A percentile compares a stretch with the other conserved stretches of the same genome.
Evolutionary conservation across 2,888 invertebrate genomes (phyloP).

Genomic region (Diaprepes abbreviatus): DNA sequence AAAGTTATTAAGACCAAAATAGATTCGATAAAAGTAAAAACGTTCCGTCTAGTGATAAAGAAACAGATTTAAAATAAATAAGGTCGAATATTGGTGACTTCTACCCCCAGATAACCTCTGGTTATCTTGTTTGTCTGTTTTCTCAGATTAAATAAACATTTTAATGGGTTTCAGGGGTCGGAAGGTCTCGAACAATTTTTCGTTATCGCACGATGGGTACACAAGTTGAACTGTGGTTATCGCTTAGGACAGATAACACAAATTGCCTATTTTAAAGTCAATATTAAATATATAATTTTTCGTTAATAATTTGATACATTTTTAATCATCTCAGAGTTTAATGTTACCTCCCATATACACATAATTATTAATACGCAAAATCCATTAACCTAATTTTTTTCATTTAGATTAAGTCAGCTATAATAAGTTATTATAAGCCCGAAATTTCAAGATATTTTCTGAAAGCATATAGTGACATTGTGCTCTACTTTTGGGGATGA

Average conservation of each 20-base stretch:
- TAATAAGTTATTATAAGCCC: too few relatives aligned
- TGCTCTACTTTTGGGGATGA: too few relatives aligned
- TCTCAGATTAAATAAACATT: constrained; percentile 48
- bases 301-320: too few relatives aligned
- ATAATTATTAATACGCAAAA: too few relatives aligned
- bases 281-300: too few relatives aligned
- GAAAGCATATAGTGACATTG: too few relatives aligned
- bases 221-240: constrained; percentile 41
- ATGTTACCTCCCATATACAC: too few relatives aligned
- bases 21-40: constrained; percentile 9
- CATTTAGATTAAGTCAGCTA: too few relatives aligned
- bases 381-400: too few relatives aligned
- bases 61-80: constrained; percentile 36
- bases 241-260: constrained; percentile 34
- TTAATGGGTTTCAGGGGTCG: constrained; percentile 40
- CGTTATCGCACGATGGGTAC: constrained; percentile 27
- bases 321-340: too few relatives aligned
- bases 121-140: constrained; percentile 52
- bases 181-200: constrained; percentile 34
- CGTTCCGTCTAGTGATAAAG: constrained; percentile 19
- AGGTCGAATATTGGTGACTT: constrained; percentile 53
- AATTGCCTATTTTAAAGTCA: constrained; percentile 16
- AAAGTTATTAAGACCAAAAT: neutral
- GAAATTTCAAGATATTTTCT: too few relatives aligned
- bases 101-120: constrained; percentile 53